Conservation (phyloP, 2,888 invertebrate genomes). For the Chrysodeixis includens region DNA sequence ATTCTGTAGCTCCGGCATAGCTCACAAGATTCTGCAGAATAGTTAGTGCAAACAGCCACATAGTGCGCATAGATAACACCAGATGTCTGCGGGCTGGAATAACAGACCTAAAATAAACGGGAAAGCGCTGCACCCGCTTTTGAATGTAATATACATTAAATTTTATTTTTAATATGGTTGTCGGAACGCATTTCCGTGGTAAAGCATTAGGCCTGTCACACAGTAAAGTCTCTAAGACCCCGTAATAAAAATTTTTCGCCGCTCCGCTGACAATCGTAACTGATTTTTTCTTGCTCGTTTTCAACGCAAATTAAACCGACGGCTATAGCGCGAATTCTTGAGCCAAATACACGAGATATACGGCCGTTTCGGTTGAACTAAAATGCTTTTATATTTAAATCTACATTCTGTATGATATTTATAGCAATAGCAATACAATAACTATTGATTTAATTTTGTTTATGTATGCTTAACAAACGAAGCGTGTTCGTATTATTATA, state of each 20-base stretch:
- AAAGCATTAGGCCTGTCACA: slow-evolving; percentile 25
- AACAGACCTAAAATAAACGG: slow-evolving; percentile 38
- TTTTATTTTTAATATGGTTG: slow-evolving; percentile 8
- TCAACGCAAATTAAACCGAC: slow-evolving; percentile 9
- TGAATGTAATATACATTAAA: slow-evolving; percentile 13
- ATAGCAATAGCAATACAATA: neutral
- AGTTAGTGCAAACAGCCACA: slow-evolving; percentile 35
- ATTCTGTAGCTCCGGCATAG: slow-evolving; percentile 25
- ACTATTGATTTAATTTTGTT: neutral
- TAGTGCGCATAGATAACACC: slow-evolving; percentile 40
- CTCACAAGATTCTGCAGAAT: slow-evolving; percentile 36
- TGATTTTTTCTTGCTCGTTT: slow-evolving; percentile 24
- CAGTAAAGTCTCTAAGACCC: slow-evolving; percentile 20
- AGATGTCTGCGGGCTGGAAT: slow-evolving; percentile 31
- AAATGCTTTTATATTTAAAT: slow-evolving; percentile 6
- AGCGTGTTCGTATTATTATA: neutral
- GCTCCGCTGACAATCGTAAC: slow-evolving; percentile 23
- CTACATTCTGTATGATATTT: neutral
- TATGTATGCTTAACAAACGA: neutral
- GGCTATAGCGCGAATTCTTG: slow-evolving; percentile 7
- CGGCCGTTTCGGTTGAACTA: neutral
- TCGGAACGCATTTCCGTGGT: slow-evolving; percentile 18
- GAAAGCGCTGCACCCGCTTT: slow-evolving; percentile 18
- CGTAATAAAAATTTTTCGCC: slow-evolving; percentile 17
- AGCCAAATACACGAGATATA: slow-evolving; percentile 5